These are phyloP conservation scores for Pemphredon lugubris DNA, from an alignment of 2,888 invertebrate species.

Conservation along the genomic window DNA sequence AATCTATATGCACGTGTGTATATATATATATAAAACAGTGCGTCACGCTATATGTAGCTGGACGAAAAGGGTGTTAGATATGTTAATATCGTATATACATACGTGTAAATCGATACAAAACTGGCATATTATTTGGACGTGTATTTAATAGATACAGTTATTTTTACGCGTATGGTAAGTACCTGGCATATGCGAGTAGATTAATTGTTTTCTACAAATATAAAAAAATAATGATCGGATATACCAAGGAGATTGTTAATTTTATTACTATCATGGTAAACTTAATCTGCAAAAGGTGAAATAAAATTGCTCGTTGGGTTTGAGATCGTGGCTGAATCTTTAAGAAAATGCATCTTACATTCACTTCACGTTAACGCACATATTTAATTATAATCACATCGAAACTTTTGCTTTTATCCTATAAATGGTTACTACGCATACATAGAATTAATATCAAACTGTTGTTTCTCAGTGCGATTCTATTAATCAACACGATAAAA, in stretches of 20 bases:
- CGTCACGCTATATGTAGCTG: neutral
- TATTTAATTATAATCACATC: slow-evolving; percentile 28
- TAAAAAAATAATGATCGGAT: neutral
- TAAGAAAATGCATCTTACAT: slow-evolving; percentile 22
- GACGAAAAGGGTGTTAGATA: neutral
- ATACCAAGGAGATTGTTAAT: slow-evolving; percentile 1
- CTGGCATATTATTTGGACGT: slow-evolving; percentile 4
- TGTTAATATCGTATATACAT: neutral
- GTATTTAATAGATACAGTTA: slow-evolving; percentile 3
- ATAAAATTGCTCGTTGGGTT: neutral
- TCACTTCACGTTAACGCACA: slow-evolving; percentile 29
- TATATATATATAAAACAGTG: neutral
- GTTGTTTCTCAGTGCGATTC: neutral
- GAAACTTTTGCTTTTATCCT: slow-evolving; percentile 26
- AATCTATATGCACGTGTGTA: slow-evolving; percentile 2
- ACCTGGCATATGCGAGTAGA: slow-evolving; percentile 8
- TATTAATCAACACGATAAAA: slow-evolving; percentile 14
- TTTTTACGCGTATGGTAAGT: slow-evolving; percentile 33
- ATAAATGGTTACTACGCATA: slow-evolving; percentile 22
- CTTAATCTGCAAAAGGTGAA: neutral
- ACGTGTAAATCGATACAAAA: slow-evolving; percentile 1
- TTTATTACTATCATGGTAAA: slow-evolving; percentile 2
- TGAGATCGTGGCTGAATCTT: slow-evolving; percentile 1
- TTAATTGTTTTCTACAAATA: slow-evolving; percentile 21
- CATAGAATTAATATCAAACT: slow-evolving; percentile 23